Evolutionary conservation across 1,140 invertebrate species (phyloP).

Genomic region (Anoplolepis gracilipes): DNA sequence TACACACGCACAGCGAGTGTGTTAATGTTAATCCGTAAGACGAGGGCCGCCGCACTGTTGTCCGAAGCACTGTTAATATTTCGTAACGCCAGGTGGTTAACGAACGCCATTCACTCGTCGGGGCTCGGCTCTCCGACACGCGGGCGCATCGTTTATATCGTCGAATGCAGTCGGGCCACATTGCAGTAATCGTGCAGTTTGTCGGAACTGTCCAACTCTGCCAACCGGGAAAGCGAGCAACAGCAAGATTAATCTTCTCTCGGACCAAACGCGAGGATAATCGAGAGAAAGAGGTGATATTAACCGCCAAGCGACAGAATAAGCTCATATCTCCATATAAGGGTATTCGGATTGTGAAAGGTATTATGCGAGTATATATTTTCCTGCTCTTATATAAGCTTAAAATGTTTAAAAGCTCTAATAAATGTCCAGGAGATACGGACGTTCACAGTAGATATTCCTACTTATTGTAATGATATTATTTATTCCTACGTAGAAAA

Average conservation of each 20-base stretch:
- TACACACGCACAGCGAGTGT: not conserved
- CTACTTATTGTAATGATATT: not conserved
- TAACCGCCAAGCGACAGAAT: constrained; percentile 11
- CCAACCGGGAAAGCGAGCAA: constrained; percentile 41
- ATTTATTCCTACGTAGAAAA: not conserved
- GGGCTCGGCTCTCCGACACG: constrained; percentile 31
- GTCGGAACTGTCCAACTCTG: constrained; percentile 23
- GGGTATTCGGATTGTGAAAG: not conserved
- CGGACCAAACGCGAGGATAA: constrained; percentile 32
- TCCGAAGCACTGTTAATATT: constrained; percentile 60
- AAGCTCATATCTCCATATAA: not conserved
- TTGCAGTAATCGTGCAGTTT: constrained; percentile 35
- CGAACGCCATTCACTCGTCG: constrained; percentile 70
- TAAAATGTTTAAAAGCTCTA: constrained; percentile 12
- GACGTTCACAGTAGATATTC: not conserved
- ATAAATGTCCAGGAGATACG: constrained; percentile 14
- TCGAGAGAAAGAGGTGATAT: constrained; percentile 39
- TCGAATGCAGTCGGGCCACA: constrained; percentile 38
- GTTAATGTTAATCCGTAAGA: constrained; percentile 40
- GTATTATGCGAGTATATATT: constrained; percentile 6
- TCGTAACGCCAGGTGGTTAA: constrained; percentile 72
- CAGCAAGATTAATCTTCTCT: constrained; percentile 56
- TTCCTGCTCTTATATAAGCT: not conserved
- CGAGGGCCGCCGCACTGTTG: constrained; percentile 35
- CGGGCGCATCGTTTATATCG: constrained; percentile 43